Evolutionary conservation across 1,140 invertebrate genomes (phyloP).

Genomic region (Drosophila melanica): DNA sequence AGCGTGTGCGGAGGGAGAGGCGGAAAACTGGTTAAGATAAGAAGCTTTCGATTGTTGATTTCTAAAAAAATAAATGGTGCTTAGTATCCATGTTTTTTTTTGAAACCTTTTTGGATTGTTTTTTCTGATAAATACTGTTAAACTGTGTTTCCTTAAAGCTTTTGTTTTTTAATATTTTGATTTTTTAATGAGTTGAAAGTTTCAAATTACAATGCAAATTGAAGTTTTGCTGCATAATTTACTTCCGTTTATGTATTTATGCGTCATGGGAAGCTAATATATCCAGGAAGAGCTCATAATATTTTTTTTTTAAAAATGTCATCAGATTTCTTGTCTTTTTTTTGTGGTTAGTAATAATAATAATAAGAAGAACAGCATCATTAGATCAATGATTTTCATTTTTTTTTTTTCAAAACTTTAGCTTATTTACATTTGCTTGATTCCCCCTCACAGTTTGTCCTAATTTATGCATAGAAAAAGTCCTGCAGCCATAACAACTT

Average conservation of each 20-base stretch:
- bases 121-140: too few species aligned
- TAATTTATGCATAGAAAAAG: constrained; percentile 56
- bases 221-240: constrained; percentile 43
- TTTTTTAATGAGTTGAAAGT: constrained; percentile 9
- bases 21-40: too few species aligned
- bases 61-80: background rate
- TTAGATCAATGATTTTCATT: background rate
- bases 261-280: background rate
- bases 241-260: constrained; percentile 37
- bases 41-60: background rate
- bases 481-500: constrained; percentile 18
- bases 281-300: too few species aligned
- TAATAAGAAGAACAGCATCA: background rate
- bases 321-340: too few species aligned
- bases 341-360: too few species aligned
- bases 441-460: constrained; percentile 1
- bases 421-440: constrained; percentile 10
- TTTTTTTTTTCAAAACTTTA: background rate
- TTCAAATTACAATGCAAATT: constrained; percentile 43
- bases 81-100: constrained; percentile 1
- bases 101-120: background rate
- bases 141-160: background rate
- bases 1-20: too few species aligned
- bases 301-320: too few species aligned
- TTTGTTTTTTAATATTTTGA: constrained; percentile 8